Evolutionary conservation across 1,140 invertebrate genomes (phyloP).

Genomic region (Microplitis mediator): DNA sequence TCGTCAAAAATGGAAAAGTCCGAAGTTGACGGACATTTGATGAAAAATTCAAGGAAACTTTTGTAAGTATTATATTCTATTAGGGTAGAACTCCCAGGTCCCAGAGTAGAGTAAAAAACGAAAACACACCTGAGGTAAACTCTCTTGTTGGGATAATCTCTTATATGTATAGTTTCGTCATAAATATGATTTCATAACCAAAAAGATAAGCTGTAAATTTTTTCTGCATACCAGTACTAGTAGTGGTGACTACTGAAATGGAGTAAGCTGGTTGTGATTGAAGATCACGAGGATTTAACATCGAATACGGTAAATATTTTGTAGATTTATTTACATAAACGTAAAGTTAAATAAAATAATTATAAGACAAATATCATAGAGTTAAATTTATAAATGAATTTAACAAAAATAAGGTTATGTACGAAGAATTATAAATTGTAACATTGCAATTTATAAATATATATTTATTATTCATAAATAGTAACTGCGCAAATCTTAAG

Average conservation of each 20-base stretch:
- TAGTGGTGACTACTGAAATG: background rate
- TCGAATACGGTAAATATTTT: background rate
- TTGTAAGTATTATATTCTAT: no score
- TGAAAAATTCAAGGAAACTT: no score
- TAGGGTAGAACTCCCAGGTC: no score
- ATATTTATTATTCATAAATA: background rate
- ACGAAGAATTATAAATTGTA: background rate
- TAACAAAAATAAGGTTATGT: no score
- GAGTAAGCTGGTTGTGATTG: background rate
- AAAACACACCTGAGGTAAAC: no score
- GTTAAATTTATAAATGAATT: no score
- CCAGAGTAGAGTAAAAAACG: no score
- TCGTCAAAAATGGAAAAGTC: no score
- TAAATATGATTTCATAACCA: background rate
- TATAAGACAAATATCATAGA: background rate
- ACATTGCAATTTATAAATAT: background rate
- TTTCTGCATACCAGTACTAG: background rate
- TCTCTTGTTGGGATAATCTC: no score
- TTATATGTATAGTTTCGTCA: background rate
- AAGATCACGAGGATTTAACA: background rate
- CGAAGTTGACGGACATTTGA: no score
- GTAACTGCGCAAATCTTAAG: slow-evolving; percentile 27
- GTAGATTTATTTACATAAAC: background rate
- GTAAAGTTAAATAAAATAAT: background rate
- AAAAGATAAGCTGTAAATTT: background rate